Evolutionary conservation across 2,113 vertebrate genomes (phyloP).

Genomic region (Scopus umbretta): DNA sequence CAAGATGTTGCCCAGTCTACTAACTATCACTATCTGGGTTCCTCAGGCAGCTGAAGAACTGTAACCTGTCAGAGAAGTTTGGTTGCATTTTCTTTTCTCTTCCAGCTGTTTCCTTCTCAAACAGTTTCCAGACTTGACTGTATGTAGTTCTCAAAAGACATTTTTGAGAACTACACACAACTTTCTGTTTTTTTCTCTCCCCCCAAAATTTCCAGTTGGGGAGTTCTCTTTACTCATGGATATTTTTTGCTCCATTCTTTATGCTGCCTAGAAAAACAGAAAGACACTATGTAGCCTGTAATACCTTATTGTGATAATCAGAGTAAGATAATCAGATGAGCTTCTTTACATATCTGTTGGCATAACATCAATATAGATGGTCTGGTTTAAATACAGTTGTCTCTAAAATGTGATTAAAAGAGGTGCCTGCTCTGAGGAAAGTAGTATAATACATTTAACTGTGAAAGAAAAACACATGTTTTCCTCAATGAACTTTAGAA

Average conservation of each 20-base stretch:
- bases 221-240: neutral
- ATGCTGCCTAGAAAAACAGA: neutral
- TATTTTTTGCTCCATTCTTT: neutral
- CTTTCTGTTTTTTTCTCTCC: neutral
- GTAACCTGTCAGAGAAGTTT: neutral
- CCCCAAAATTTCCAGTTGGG: neutral
- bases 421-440: neutral
- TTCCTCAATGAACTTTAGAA: neutral
- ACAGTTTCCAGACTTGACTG: neutral
- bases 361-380: neutral
- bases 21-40: neutral
- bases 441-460: neutral
- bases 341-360: neutral
- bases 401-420: constrained; percentile 20
- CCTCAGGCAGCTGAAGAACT: neutral
- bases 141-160: neutral
- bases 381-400: neutral
- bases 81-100: neutral
- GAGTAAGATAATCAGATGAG: neutral
- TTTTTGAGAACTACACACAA: too few relatives aligned
- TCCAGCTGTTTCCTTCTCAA: neutral
- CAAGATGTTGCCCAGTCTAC: neutral
- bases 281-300: neutral
- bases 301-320: neutral
- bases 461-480: neutral